These are phyloP conservation scores for Microtus oregoni DNA, from an alignment of 2,113 vertebrate species.

Conservation along the genomic window DNA sequence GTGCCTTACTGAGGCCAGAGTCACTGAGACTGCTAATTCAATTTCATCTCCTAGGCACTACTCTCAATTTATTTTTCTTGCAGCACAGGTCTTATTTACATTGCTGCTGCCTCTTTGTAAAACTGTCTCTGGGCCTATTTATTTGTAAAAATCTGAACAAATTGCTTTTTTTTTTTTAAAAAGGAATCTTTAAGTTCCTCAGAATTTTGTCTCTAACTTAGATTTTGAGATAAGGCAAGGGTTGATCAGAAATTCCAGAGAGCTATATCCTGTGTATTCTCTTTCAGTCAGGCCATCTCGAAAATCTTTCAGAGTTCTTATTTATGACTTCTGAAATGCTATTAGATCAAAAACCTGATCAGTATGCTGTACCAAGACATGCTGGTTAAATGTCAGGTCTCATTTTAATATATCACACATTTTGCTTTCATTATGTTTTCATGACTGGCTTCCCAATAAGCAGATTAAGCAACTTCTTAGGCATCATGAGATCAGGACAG, in stretches of 20 bases:
- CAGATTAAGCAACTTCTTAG: not conserved
- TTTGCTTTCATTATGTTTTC: conserved; percentile 10
- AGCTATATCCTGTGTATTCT: not conserved
- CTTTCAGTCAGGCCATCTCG: not conserved
- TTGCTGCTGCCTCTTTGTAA: not conserved
- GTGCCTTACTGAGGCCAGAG: not conserved
- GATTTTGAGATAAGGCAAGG: not conserved
- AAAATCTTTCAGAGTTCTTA: not conserved
- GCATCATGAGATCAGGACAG: not conserved
- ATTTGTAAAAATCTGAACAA: not conserved
- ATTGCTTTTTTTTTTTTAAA: not conserved
- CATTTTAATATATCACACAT: not conserved
- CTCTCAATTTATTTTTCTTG: not conserved
- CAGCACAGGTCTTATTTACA: not conserved
- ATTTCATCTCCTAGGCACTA: not conserved
- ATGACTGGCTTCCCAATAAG: not conserved
- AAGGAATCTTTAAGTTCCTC: not conserved
- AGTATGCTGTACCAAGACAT: not conserved
- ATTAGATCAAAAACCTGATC: not conserved
- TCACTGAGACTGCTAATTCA: not conserved
- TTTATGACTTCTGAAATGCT: conserved; percentile 2
- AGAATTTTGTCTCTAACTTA: not conserved
- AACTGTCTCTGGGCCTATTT: not conserved
- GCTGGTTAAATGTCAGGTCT: not conserved
- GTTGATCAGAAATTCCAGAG: not conserved